These are phyloP conservation scores for Prionailurus bengalensis DNA, from an alignment of 2,113 vertebrate genomes.

Conservation along the genomic window DNA sequence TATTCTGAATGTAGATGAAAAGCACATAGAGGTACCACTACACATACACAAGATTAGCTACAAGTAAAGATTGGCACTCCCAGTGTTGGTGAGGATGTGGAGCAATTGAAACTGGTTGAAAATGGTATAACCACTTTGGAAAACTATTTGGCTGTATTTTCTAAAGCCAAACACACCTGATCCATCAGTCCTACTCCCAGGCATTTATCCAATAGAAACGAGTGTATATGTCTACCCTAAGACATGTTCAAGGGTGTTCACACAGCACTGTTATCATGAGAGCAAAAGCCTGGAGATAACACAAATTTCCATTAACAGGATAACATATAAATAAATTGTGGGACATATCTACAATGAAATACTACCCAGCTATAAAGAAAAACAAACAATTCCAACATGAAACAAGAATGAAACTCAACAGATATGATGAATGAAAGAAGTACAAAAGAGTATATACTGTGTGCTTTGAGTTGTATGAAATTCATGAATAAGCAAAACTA, in stretches of 20 bases:
- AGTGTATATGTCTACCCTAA: neutral
- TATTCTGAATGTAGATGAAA: neutral
- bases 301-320: neutral
- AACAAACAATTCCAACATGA: neutral
- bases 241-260: neutral
- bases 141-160: constrained; percentile 21
- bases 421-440: neutral
- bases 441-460: neutral
- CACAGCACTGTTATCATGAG: neutral
- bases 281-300: constrained; percentile 1
- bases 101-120: neutral
- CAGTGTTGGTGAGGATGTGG: neutral
- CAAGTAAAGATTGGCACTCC: neutral
- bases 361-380: neutral
- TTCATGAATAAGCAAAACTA: neutral
- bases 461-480: neutral
- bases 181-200: neutral
- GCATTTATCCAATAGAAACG: neutral
- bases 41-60: neutral
- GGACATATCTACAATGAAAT: neutral
- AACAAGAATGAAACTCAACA: neutral
- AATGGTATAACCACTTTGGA: neutral
- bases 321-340: neutral
- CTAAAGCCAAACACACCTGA: neutral
- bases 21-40: neutral